Percentiles rank a stretch among this genome's conserved stretches.
These are phyloP conservation scores for Sphaerophoria taeniata DNA, from an alignment of 2,888 invertebrate genomes.

Conservation along the genomic window DNA sequence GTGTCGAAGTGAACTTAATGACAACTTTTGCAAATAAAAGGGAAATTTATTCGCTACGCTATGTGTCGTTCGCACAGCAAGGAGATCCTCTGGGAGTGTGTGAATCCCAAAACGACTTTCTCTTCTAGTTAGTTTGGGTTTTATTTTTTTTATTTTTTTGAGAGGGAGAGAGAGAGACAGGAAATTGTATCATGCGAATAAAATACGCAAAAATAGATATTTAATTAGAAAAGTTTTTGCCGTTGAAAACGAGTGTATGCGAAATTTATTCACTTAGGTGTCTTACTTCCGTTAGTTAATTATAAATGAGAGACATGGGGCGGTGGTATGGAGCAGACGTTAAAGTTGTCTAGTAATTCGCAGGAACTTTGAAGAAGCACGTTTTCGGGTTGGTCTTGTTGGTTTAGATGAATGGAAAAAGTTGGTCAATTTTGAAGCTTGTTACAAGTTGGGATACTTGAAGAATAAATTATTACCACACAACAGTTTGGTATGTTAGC, in stretches of 20 bases:
- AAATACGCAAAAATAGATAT: slow-evolving; percentile 45
- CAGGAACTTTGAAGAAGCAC: background rate
- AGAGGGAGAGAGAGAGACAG: background rate
- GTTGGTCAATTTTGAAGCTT: background rate
- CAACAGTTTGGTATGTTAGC: no score
- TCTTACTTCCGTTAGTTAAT: background rate
- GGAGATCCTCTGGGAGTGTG: background rate
- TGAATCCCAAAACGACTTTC: background rate
- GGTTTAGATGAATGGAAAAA: background rate
- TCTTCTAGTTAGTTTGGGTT: no score
- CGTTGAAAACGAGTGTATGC: background rate
- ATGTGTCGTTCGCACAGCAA: background rate
- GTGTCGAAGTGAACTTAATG: slow-evolving; percentile 42
- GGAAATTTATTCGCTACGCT: background rate
- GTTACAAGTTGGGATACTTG: background rate
- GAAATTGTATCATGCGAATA: background rate
- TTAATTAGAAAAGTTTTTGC: slow-evolving; percentile 62
- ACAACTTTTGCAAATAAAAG: slow-evolving; percentile 37
- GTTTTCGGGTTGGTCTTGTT: background rate
- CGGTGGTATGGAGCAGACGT: background rate
- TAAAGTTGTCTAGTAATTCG: background rate
- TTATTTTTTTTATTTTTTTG: no score
- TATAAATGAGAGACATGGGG: slow-evolving; percentile 3
- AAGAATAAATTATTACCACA: no score
- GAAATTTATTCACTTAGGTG: background rate